These are phyloP conservation scores for Rhagoletis zephyria DNA, from an alignment of 1,140 invertebrate genomes.

Conservation along the genomic window DNA sequence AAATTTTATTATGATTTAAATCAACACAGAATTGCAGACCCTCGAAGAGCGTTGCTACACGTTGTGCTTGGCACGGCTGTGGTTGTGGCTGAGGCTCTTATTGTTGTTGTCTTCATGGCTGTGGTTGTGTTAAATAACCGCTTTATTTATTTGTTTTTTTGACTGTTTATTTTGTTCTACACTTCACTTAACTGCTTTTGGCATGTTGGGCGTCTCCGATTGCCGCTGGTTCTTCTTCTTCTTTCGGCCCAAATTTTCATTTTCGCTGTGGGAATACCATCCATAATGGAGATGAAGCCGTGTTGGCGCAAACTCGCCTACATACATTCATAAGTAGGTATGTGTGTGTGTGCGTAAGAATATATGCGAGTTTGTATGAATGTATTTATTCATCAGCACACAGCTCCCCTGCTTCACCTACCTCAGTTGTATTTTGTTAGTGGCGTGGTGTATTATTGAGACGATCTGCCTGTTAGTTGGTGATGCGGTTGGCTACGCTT, in stretches of 20 bases:
- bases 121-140: slow-evolving; percentile 38
- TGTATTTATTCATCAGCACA: background rate
- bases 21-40: slow-evolving; percentile 9
- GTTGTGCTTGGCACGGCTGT: background rate
- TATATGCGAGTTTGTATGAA: background rate
- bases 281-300: background rate
- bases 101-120: background rate
- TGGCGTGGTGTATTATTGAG: background rate
- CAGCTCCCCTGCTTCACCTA: background rate
- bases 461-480: background rate
- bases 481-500: background rate
- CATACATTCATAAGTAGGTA: background rate
- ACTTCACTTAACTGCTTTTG: background rate
- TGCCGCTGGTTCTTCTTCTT: background rate
- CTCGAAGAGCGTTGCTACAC: background rate
- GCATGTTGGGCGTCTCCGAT: background rate
- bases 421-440: background rate
- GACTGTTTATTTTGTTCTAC: slow-evolving; percentile 21
- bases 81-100: background rate
- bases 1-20: slow-evolving; percentile 45
- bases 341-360: background rate
- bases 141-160: slow-evolving; percentile 6
- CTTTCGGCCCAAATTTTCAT: slow-evolving; percentile 37
- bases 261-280: slow-evolving; percentile 37
- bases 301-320: background rate